Base-by-base conservation (phyloP, 2,113 vertebrate genomes). In the Carlito syrichta region DNA sequence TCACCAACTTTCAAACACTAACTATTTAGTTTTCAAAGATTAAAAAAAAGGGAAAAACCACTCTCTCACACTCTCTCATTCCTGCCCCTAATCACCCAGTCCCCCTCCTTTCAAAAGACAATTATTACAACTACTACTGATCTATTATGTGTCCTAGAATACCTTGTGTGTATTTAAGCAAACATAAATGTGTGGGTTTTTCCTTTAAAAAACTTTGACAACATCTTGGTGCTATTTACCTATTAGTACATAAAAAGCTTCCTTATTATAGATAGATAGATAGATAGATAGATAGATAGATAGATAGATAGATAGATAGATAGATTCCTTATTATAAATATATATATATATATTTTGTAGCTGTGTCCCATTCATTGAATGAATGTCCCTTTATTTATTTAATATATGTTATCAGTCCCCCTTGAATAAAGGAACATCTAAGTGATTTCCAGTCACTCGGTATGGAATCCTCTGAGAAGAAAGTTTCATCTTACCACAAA, bases 11-110 rank as follows among this genome's bases (percentile, higher is more conserved):
- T 62, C 63, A 76, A 81, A 63, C 30, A 22, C 66, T 92, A 95
- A 79, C 35, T 56, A 62, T 79, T 94, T 91, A 83, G 68, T 92
- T 92, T 97, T 93, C 83, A 83, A 83, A 94, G 74, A 5, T 86
- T 12, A 6, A 86, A 86, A 79, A 38, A 68, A 43, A 52, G 38
- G 17, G n/a, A 20, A 52, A 56, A 62, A 4, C 35, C n/a, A 38
- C 19, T 43, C 12, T 69, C 10, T 23, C 38, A 43, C n/a, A 38
- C 19, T 43, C 12, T 69, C 10, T 23, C 38, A 43, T 58, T 76
- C 48, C 50, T 86, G 32, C 19, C 5, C 8, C 60, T 79, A 8
- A 6, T 66, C 43, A 88, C 25, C 62, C 8, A 4, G 23, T 52
- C 9, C 23, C 40, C 50, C 43, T 62, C 32, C 56, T 68, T 11